These are phyloP conservation scores for Syngnathus scovelli DNA, from an alignment of 2,113 vertebrate genomes.

Conservation along the genomic window DNA sequence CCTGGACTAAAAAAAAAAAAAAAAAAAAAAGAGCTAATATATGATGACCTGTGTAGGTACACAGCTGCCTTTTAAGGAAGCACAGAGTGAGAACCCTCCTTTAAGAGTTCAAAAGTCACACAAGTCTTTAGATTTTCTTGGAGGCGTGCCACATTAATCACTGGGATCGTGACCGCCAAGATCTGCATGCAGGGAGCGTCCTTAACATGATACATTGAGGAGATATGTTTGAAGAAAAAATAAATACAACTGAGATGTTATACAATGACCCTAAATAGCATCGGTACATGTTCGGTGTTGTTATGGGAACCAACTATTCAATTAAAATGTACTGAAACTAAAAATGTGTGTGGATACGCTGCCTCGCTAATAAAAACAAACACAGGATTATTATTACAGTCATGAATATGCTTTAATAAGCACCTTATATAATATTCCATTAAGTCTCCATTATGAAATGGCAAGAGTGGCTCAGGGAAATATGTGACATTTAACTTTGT, in stretches of 20 bases:
- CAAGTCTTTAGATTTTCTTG: conserved; percentile 13
- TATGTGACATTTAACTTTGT: conserved; percentile 59
- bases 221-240: conserved; percentile 2
- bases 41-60: conserved; percentile 24
- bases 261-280: background rate
- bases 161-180: conserved; percentile 30
- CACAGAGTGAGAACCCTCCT: conserved; percentile 10
- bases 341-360: conserved; percentile 22
- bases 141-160: conserved; percentile 25
- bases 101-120: conserved; percentile 33
- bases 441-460: conserved; percentile 42
- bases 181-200: conserved; percentile 32
- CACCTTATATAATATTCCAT: conserved; percentile 53
- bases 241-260: background rate
- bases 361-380: conserved; percentile 49
- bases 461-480: conserved; percentile 56
- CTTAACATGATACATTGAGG: conserved; percentile 3
- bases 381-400: conserved; percentile 48
- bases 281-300: conserved; percentile 2
- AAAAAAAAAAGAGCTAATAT: conserved; percentile 30
- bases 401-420: conserved; percentile 56
- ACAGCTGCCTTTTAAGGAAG: conserved; percentile 32
- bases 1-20: background rate
- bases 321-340: background rate
- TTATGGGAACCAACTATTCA: conserved; percentile 22